Conservation (phyloP, 2,113 vertebrate species). For the Mirounga angustirostris region DNA sequence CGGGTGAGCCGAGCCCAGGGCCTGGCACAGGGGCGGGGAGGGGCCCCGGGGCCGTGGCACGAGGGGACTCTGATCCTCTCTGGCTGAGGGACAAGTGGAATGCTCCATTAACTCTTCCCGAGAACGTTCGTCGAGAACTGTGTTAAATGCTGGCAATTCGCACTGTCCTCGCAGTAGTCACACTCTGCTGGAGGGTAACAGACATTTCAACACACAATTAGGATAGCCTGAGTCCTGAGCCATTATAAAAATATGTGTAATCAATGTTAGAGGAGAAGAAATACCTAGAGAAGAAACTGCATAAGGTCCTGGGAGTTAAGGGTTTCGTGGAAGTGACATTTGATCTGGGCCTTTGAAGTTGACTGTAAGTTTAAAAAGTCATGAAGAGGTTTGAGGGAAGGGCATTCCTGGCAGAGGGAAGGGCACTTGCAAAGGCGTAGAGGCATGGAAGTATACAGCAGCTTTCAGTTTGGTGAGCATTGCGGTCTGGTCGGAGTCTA, state of each 20-base stretch:
- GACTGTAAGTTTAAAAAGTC: not conserved
- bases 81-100: not conserved
- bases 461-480: not conserved
- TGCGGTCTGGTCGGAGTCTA: not conserved
- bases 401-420: not conserved
- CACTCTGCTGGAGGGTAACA: not conserved
- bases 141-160: not conserved
- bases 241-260: not conserved
- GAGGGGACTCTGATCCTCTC: not conserved
- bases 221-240: not conserved
- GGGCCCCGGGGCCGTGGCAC: not conserved
- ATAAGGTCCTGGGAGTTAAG: not conserved
- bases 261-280: not conserved
- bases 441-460: not conserved
- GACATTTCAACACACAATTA: not conserved
- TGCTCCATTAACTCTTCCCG: not conserved
- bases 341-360: not conserved
- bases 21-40: not conserved
- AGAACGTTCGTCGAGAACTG: not conserved
- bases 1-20: conserved; percentile 31
- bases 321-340: not conserved
- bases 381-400: not conserved
- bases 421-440: rapidly evolving
- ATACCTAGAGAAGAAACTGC: not conserved
- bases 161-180: not conserved